phyloP scores from a whole-genome alignment of 2,888 invertebrate genomes.

The Eristalis tenax region DNA sequence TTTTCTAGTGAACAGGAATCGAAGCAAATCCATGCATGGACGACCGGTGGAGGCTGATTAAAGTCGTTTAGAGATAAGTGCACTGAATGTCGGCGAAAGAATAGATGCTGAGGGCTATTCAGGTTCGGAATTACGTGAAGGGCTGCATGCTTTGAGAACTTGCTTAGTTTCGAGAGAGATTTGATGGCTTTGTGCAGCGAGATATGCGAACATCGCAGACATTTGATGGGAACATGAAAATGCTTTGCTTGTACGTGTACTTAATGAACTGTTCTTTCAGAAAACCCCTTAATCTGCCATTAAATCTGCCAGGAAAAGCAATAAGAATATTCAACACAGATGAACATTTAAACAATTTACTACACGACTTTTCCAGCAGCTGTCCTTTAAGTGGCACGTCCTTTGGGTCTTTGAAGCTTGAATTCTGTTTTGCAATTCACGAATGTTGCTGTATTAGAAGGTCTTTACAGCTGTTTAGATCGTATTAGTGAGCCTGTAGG shows the following conservation, averaged over 20 bases:
- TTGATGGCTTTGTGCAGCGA: not conserved
- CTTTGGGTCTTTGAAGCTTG: no score
- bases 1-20: not conserved
- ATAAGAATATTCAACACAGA: no score
- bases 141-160: not conserved
- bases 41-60: conserved; percentile 1
- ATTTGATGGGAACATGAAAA: not conserved
- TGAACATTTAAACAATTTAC: no score
- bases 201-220: not conserved
- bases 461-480: no score
- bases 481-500: no score
- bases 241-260: not conserved
- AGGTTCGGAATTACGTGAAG: not conserved
- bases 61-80: conserved; percentile 7
- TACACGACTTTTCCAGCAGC: no score
- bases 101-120: not conserved
- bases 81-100: not conserved
- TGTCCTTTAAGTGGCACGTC: no score
- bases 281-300: no score
- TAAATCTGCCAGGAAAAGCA: no score
- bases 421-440: no score
- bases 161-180: not conserved
- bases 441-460: no score
- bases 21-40: not conserved
- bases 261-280: no score